phyloP scores from a whole-genome alignment of 2,888 invertebrate species.

The Abscondita cerata region DNA sequence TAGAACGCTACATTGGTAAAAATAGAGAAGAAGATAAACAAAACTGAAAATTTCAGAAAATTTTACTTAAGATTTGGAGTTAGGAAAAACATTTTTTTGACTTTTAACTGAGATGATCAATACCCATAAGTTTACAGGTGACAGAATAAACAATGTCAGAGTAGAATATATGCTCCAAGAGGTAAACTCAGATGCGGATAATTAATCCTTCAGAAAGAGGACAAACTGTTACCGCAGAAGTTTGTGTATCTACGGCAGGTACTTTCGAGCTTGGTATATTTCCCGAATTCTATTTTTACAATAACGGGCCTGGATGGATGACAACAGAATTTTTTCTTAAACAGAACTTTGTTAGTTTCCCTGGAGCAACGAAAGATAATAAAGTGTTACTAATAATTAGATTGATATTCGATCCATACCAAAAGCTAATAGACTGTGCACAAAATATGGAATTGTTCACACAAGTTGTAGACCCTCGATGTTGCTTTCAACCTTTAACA shows the following conservation, averaged over 20 bases:
- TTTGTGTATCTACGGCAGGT: neutral
- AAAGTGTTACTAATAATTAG: constrained; percentile 16
- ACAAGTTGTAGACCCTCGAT: constrained; percentile 28
- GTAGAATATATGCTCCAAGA: too few species aligned
- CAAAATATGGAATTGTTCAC: constrained; percentile 22
- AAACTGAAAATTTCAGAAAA: neutral
- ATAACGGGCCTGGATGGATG: too few species aligned
- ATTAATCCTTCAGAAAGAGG: too few species aligned
- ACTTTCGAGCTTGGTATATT: neutral
- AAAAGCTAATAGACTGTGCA: constrained; percentile 19
- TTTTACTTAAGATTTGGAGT: neutral
- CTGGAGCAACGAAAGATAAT: constrained; percentile 21
- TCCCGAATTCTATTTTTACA: neutral
- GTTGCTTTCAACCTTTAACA: constrained; percentile 12
- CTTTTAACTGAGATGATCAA: neutral
- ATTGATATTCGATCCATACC: too few species aligned
- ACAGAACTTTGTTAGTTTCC: constrained; percentile 10
- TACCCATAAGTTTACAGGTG: neutral
- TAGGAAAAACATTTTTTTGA: neutral
- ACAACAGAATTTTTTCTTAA: constrained; percentile 26
- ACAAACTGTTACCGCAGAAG: neutral
- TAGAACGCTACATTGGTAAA: neutral
- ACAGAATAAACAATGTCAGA: too few species aligned
- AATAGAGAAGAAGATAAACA: neutral
- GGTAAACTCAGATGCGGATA: too few species aligned